Conservation (phyloP, 1,140 invertebrate genomes). For the Charaxes varanes region DNA sequence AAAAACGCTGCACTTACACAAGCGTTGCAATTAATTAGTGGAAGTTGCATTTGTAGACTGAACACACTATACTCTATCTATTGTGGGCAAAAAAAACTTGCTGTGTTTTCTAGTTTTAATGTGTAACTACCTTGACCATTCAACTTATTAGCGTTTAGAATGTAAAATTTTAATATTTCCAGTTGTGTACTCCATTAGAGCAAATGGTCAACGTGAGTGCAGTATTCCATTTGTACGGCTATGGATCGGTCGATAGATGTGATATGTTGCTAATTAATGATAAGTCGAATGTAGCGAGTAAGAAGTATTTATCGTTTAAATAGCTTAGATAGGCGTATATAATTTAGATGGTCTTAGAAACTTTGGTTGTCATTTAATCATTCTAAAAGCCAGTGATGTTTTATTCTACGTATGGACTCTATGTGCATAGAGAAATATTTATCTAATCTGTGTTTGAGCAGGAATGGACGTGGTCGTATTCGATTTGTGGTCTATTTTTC, state of each 20-base stretch:
- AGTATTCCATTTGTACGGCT: constrained; percentile 47
- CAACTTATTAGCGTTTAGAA: constrained; percentile 8
- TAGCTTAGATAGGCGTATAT: constrained; percentile 59
- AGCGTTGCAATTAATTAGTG: too few relatives aligned
- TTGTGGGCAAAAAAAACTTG: too few relatives aligned
- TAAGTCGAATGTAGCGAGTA: constrained; percentile 55
- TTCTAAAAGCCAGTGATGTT: constrained; percentile 31
- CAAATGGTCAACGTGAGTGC: constrained; percentile 18
- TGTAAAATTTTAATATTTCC: constrained; percentile 16
- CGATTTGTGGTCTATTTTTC: constrained; percentile 2
- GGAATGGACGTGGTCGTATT: constrained; percentile 13
- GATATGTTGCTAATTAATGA: constrained; percentile 57
- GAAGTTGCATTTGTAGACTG: too few relatives aligned
- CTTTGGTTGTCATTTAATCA: constrained; percentile 50
- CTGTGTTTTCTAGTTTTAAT: too few relatives aligned
- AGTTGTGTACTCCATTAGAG: constrained; percentile 16
- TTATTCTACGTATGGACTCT: constrained; percentile 27
- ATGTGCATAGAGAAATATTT: constrained; percentile 38
- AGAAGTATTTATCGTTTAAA: constrained; percentile 66
- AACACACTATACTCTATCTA: too few relatives aligned
- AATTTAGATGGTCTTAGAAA: constrained; percentile 42
- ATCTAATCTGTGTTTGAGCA: constrained; percentile 28
- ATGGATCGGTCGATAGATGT: constrained; percentile 55
- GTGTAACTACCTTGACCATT: too few relatives aligned
- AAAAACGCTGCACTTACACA: too few relatives aligned